Conservation (phyloP, 2,888 invertebrate species). For the Drosophila kambysellisi region DNA sequence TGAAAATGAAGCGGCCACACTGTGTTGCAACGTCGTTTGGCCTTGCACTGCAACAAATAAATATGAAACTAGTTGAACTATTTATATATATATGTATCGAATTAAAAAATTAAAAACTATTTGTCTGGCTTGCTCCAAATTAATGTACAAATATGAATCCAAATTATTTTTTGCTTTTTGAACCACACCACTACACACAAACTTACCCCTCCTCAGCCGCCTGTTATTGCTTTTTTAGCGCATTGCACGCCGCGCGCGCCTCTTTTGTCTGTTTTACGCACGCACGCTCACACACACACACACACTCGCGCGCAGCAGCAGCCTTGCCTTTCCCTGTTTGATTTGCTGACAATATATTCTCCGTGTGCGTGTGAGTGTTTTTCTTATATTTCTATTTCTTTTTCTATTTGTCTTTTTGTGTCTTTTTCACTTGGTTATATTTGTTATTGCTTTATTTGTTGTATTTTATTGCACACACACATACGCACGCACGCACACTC, state of each 20-base stretch:
- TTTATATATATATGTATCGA: constrained; percentile 7
- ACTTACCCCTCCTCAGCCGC: constrained; percentile 40
- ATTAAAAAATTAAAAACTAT: background rate
- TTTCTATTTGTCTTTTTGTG: constrained; percentile 47
- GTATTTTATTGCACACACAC: constrained; percentile 37
- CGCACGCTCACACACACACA: background rate
- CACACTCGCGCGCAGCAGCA: background rate
- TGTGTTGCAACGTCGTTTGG: constrained; percentile 56
- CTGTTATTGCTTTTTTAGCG: constrained; percentile 57
- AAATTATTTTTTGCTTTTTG: constrained; percentile 3
- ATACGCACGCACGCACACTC: constrained; percentile 21
- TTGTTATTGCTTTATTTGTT: constrained; percentile 34
- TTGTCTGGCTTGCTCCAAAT: background rate
- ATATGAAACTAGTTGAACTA: constrained; percentile 15
- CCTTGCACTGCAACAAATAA: constrained; percentile 40
- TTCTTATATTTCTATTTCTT: constrained; percentile 23
- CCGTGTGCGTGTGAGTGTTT: background rate
- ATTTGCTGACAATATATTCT: constrained; percentile 37
- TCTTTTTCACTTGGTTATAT: constrained; percentile 60
- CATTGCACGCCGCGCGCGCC: constrained; percentile 60
- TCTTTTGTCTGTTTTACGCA: constrained; percentile 51
- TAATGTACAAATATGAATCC: constrained; percentile 12
- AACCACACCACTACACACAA: constrained; percentile 44
- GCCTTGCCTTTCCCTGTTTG: constrained; percentile 47
- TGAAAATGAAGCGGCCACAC: constrained; percentile 58